Conservation (phyloP, 2,113 vertebrate species). For the Amazona vittata region DNA sequence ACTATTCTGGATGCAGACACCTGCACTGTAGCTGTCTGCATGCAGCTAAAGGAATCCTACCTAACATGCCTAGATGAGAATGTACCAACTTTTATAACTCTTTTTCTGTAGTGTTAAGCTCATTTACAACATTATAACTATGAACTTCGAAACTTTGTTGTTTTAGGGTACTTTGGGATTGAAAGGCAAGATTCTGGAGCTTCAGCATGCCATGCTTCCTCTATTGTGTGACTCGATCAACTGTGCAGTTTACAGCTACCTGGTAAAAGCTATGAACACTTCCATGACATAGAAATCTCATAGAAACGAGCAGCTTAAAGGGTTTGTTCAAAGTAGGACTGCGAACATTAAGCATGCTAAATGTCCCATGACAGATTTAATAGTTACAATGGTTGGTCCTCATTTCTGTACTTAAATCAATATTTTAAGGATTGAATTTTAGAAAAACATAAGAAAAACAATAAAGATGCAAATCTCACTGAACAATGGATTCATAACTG, state of each 20-base stretch:
- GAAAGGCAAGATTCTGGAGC: not conserved
- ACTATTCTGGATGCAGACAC: not conserved
- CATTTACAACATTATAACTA: not conserved
- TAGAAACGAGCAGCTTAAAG: not conserved
- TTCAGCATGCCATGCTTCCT: not conserved
- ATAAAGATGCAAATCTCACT: not conserved
- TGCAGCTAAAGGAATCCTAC: not conserved
- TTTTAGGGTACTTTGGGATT: not conserved
- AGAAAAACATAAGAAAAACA: not conserved
- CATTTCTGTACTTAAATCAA: not conserved
- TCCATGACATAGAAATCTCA: not conserved
- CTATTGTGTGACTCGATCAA: not conserved
- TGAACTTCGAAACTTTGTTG: not conserved
- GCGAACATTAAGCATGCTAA: not conserved
- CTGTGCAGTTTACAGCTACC: not conserved
- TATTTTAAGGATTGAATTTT: not conserved
- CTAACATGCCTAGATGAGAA: not conserved
- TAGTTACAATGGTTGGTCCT: not conserved
- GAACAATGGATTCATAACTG: not conserved
- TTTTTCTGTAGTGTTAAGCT: not conserved
- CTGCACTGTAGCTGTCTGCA: not conserved
- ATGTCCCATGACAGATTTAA: not conserved
- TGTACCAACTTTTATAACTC: rapidly evolving
- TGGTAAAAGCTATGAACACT: not conserved
- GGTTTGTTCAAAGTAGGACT: not conserved